Evolutionary conservation across 2,113 vertebrate species (phyloP).

Genomic region (Phyllostomus hastatus): DNA sequence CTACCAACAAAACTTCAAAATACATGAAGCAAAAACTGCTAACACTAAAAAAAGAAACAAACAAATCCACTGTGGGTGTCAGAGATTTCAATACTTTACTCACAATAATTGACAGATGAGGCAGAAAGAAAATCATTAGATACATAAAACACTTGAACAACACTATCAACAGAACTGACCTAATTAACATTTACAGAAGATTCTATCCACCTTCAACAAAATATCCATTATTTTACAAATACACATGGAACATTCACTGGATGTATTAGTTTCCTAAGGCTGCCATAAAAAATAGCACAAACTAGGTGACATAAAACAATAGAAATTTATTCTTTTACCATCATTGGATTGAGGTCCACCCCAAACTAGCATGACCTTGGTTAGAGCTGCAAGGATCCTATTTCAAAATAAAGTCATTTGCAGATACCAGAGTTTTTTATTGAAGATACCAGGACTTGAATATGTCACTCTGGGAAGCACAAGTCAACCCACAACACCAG

Average conservation of each 20-base stretch:
- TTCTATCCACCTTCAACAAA: background rate
- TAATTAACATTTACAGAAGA: background rate
- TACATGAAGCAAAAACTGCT: no score
- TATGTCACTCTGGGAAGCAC: background rate
- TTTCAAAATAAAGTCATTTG: background rate
- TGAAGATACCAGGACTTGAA: background rate
- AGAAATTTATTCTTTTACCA: no score
- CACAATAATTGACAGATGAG: background rate
- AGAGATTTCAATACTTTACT: background rate
- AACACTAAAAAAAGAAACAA: background rate
- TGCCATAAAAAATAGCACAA: no score
- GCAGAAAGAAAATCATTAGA: background rate
- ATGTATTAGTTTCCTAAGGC: background rate
- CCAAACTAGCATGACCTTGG: background rate
- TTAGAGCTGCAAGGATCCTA: background rate
- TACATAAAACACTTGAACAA: background rate
- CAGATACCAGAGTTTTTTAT: background rate
- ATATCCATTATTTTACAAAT: background rate
- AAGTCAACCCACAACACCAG: no score
- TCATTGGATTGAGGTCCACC: background rate
- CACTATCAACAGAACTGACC: background rate
- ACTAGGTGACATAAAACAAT: no score
- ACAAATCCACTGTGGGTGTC: background rate
- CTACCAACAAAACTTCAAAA: no score
- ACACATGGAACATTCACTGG: background rate